These are phyloP conservation scores for Busseola fusca DNA, from an alignment of 2,888 invertebrate species.

Conservation along the genomic window DNA sequence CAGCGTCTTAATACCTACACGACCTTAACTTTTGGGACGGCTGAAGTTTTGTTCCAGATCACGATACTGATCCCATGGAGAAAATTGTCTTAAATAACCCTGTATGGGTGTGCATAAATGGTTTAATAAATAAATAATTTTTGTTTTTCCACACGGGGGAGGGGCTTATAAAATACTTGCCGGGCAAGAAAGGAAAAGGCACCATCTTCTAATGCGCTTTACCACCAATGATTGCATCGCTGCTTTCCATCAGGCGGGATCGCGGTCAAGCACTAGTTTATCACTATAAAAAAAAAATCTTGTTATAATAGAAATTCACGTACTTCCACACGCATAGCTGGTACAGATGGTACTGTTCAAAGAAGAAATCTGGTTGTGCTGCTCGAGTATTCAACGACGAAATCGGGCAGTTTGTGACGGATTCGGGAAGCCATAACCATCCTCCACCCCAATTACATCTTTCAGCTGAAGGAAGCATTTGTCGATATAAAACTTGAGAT, in stretches of 20 bases:
- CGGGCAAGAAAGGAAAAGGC: constrained; percentile 3
- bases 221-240: too few species aligned
- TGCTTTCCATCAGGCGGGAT: too few species aligned
- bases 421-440: constrained; percentile 4
- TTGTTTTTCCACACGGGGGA: neutral
- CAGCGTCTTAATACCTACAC: too few species aligned
- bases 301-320: neutral
- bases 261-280: too few species aligned
- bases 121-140: too few species aligned
- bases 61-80: too few species aligned
- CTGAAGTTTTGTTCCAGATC: too few species aligned
- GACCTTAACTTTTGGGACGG: too few species aligned
- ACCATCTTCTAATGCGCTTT: too few species aligned
- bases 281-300: too few species aligned
- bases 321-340: neutral
- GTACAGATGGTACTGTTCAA: constrained; percentile 1
- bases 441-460: neutral
- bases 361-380: neutral
- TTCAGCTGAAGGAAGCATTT: constrained; percentile 7
- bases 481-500: neutral
- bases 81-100: too few species aligned
- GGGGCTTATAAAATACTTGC: neutral
- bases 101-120: too few species aligned
- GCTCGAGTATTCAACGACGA: neutral
- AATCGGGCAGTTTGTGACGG: neutral